Evolutionary conservation across 2,797 vertebrate species (phyloP), one percentile per base, ranked within the genome.

Genomic region (Arrhamphus sclerolepis): DNA sequence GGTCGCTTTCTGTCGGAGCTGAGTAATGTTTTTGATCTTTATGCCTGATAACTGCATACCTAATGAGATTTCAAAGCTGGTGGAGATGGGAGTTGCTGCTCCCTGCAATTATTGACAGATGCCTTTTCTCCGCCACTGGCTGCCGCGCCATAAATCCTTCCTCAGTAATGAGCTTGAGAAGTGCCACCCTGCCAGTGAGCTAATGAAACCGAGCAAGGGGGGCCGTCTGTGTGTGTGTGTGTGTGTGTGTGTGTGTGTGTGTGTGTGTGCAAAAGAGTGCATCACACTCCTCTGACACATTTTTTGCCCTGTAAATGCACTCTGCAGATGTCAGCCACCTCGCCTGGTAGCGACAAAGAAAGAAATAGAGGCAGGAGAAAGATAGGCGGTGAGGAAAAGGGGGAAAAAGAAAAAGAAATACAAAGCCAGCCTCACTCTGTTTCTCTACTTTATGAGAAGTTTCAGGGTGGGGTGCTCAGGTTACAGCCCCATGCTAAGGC

Each of bases 21-120:
- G 97, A 99, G 96, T 98, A 98, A 99, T 98, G 97, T 98, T 98
- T 98, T 98, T 99, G 97, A 98, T 99, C 97, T 98, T 98, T 99
- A 98, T 97, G 97, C 95, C 97, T 98, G 97, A 99, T 99, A 98
- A 98, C 96, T 98, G 96, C 97, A 98, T 98, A 98, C 96, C 96
- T 98, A 98, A 98, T 99, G 97, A 99, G 96, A 98, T 98, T 98
- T 98, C 97, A 98, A 98, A 98, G 96, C 96, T 92, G 92, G 91
- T 91, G 87, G 91, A 93, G 92, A 92, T 96, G 96, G 95, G 96
- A 97, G 95, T 94, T 85, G 95, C 95, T 95, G 96, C 95, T 98
- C 95, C 95, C 96, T 94, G 96, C 97, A 97, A 98, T 99, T 98
- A 99, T 98, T 99, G 97, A 98, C 97, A 99, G 97, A 98, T 98